Evolutionary conservation across 2,888 invertebrate genomes (phyloP).

Genomic region (Cactoblastis cactorum): DNA sequence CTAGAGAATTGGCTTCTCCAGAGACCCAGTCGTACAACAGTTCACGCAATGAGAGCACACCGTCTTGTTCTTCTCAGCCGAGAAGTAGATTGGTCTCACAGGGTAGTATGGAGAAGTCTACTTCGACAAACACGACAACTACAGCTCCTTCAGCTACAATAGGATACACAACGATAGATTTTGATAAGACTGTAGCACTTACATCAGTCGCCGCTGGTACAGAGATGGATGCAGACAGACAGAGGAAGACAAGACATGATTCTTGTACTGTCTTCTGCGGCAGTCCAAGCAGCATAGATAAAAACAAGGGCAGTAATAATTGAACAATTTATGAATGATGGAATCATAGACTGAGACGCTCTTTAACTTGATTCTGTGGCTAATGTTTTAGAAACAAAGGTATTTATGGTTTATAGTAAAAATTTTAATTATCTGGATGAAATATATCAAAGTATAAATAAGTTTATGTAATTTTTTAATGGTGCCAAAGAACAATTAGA

Average conservation of each 20-base stretch:
- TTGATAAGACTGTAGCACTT: conserved; percentile 94
- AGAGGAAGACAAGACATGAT: conserved; percentile 90
- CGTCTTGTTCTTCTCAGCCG: conserved; percentile 49
- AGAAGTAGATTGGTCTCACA: conserved; percentile 55
- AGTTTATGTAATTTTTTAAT: background rate
- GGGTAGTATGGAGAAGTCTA: conserved; percentile 50
- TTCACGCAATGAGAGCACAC: conserved; percentile 51
- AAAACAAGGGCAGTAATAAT: conserved; percentile 34
- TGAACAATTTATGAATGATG: background rate
- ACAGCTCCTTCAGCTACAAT: conserved; percentile 81
- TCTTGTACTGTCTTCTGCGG: conserved; percentile 82
- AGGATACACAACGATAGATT: conserved; percentile 95
- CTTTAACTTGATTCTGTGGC: too few relatives aligned
- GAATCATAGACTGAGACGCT: too few relatives aligned
- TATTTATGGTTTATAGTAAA: too few relatives aligned
- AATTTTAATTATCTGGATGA: too few relatives aligned
- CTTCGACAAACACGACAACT: conserved; percentile 26
- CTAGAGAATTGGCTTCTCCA: conserved; percentile 47
- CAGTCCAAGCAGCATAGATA: conserved; percentile 55
- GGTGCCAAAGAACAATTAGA: conserved; percentile 7
- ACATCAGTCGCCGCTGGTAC: conserved; percentile 87
- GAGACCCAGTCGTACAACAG: conserved; percentile 53
- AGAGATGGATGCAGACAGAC: conserved; percentile 85
- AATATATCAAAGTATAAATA: background rate
- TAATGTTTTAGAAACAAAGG: too few relatives aligned